Base-by-base conservation (phyloP, 2,888 invertebrate species). In the Leptinotarsa tumamoca region DNA sequence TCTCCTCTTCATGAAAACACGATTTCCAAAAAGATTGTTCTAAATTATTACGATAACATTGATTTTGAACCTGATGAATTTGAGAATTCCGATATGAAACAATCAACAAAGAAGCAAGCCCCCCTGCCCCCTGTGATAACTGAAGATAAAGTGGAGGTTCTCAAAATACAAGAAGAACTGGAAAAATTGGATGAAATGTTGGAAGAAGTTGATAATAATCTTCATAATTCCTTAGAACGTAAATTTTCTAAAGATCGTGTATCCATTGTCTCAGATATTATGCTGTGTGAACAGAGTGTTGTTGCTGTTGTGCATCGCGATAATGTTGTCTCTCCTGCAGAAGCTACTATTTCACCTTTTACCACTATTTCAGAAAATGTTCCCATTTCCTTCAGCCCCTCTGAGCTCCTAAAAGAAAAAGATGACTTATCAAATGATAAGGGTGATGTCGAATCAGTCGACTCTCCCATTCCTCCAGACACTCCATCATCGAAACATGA, bases 281-380 rank as follows among this genome's bases (percentile, higher is more conserved):
- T 74, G 68, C 79, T 81, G 43, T 77, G 76, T 76, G 82, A 90
- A 87, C 91, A 91, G 85, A 90, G 90, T 87, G 91, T 91, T 33
- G 89, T 91, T 82, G 91, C 89, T 75, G 90, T 90, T 87, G 90
- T 91, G 17, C 91, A 91, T 82, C 89, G 90, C 85, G 91, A 91
- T 85, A 90, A 91, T 86, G 83, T 82, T 66, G 68, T 78, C 67
- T 81, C 82, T 71, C 79, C 80, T 71, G 78, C 78, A 76, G 75
- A 76, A 77, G 75, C 81, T 75, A 74, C 79, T 51, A 5, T 68
- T 23, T 23, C 54, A 56, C 67, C 78, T 50, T 49, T 58, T 58
- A 27, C 63, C 50, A 50, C 61, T 21, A 52, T n/a, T 56, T 33
- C 49, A 63, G 17, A 23, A 7, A 50, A 54, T 21, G 50, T 3